Percentiles rank a stretch among this genome's conserved stretches.
Evolutionary conservation across 2,113 vertebrate species (phyloP).

Genomic region (Prunella himalayana): DNA sequence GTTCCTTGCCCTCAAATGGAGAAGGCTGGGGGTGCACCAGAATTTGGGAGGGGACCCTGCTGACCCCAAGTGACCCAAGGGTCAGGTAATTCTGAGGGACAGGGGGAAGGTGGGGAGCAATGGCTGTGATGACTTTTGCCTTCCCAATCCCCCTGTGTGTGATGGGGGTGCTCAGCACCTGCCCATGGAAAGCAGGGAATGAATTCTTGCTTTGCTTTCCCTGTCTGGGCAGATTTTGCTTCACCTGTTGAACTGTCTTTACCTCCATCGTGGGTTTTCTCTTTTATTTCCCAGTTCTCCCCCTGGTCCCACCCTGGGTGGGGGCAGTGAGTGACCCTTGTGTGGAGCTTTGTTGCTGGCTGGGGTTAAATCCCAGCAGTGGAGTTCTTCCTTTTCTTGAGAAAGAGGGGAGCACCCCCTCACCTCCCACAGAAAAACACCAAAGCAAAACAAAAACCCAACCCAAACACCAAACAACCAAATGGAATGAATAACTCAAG

Average conservation of each 20-base stretch:
- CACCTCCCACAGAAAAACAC: background rate
- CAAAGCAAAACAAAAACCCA: background rate
- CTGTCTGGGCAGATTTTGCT: background rate
- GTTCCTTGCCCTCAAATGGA: rapidly evolving
- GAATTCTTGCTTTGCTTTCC: too few species aligned
- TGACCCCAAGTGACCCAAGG: background rate
- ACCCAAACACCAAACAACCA: background rate
- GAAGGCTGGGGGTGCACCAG: background rate
- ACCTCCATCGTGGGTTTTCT: rapidly evolving
- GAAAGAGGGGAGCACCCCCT: background rate
- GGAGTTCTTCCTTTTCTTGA: background rate
- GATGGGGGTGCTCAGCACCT: background rate
- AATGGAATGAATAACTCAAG: background rate
- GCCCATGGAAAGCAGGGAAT: background rate
- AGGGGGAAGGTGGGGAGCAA: background rate
- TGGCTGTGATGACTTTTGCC: rapidly evolving
- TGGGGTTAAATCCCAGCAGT: background rate
- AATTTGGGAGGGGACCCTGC: background rate
- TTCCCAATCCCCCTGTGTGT: rapidly evolving
- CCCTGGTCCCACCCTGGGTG: background rate
- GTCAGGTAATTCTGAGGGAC: background rate
- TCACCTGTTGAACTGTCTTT: background rate
- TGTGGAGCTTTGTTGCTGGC: background rate
- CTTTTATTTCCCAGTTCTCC: background rate
- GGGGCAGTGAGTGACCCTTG: background rate